Evolutionary conservation across 53 echinoderm and acorn worm genomes (phyloP).

Genomic region (Pentamera pediparva): DNA sequence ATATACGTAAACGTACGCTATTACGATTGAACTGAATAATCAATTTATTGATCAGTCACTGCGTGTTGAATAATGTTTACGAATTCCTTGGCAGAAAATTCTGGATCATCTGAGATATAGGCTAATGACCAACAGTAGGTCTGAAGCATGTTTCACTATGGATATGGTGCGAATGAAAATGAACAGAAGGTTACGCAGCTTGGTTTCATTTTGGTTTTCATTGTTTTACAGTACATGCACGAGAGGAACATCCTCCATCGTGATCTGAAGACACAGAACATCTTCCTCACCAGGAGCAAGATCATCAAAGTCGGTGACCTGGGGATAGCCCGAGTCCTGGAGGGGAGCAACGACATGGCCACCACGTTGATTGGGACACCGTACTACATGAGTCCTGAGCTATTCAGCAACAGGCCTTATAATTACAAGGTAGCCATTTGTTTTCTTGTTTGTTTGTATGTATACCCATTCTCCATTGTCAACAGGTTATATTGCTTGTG

Average conservation of each 20-base stretch:
- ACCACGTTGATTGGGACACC: constrained; percentile 97
- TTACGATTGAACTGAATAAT: too few species aligned
- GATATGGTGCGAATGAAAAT: too few species aligned
- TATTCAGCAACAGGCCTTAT: constrained; percentile 94
- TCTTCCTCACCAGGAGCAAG: constrained; percentile 98
- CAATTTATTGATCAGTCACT: too few species aligned
- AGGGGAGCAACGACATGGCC: constrained; percentile 95
- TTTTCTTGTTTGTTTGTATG: too few species aligned
- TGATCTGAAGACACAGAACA: constrained; percentile 96
- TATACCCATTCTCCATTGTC: not conserved
- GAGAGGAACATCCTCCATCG: constrained; percentile 95
- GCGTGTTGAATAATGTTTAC: too few species aligned
- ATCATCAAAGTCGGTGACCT: constrained; percentile 99
- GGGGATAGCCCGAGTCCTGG: constrained; percentile 89
- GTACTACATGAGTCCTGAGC: constrained; percentile 98
- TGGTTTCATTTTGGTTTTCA: constrained; percentile 1
- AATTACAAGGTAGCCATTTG: constrained; percentile 96
- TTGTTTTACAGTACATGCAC: constrained; percentile 79
- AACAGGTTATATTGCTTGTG: not conserved
- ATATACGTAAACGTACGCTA: too few species aligned
- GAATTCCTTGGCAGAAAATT: too few species aligned
- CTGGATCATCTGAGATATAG: too few species aligned
- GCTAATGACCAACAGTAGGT: too few species aligned
- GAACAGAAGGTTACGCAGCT: too few species aligned
- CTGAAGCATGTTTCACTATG: too few species aligned